Conservation (phyloP, 2,797 vertebrate species). For the Dendrocincla fuliginosa region DNA sequence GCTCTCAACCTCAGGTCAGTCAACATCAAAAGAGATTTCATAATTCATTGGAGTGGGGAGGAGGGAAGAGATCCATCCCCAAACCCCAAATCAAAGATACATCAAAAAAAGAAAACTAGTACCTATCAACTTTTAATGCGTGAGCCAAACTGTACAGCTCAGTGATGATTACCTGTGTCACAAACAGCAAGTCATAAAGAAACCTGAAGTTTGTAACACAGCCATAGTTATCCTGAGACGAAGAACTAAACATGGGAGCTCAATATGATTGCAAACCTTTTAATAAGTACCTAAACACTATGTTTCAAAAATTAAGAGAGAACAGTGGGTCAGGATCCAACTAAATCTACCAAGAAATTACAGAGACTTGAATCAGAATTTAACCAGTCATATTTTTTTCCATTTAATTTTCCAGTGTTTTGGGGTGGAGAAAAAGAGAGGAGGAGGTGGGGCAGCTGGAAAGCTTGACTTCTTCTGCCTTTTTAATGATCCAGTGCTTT, state of each 20-base stretch:
- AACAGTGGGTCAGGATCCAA: not conserved
- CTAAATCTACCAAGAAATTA: not conserved
- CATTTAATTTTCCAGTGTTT: not conserved
- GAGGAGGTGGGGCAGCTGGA: not conserved
- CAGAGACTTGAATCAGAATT: not conserved
- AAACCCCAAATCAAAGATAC: not conserved
- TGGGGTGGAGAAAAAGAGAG: not conserved
- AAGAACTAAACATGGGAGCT: not conserved
- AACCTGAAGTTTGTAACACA: not conserved
- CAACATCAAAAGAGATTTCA: not conserved
- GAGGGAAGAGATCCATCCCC: accelerated
- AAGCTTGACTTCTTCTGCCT: not conserved
- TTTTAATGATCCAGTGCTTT: not conserved
- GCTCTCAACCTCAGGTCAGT: not conserved
- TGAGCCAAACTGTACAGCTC: not conserved
- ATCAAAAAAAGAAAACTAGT: not conserved
- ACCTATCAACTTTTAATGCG: not conserved
- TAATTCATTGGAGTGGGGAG: not conserved
- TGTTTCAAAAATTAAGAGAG: not conserved
- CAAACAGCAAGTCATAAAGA: not conserved
- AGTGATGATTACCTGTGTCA: not conserved
- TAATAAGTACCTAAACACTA: not conserved
- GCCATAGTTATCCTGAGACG: not conserved
- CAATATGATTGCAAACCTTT: not conserved
- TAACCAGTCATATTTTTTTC: not conserved